Conservation (phyloP, 2,888 invertebrate genomes). For the Acrobasis repandana region DNA sequence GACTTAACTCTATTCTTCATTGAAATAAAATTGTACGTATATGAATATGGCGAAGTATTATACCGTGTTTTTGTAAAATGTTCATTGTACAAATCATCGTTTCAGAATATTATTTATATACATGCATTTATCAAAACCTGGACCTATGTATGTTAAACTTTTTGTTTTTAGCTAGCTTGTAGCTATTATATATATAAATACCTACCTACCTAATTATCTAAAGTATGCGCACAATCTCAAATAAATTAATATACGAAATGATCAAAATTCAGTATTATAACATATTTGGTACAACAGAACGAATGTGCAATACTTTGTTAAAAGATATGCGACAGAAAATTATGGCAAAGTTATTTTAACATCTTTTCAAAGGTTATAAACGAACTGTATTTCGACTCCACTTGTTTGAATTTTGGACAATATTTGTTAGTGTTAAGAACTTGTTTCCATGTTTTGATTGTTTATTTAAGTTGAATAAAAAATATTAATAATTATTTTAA, state of each 20-base stretch:
- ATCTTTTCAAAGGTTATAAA: neutral
- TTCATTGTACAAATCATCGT: neutral
- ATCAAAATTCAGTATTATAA: neutral
- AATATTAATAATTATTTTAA: neutral
- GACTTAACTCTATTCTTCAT: neutral
- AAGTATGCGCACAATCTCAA: too few relatives aligned
- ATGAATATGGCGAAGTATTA: neutral
- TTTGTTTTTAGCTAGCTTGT: too few relatives aligned
- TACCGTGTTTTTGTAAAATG: neutral
- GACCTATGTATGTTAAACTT: too few relatives aligned
- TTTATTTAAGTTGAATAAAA: constrained; percentile 1
- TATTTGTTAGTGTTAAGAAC: neutral
- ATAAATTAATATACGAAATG: neutral
- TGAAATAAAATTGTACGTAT: neutral
- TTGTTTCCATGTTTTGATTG: neutral
- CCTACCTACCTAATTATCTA: too few relatives aligned
- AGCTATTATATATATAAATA: too few relatives aligned
- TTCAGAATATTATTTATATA: neutral
- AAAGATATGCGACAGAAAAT: too few relatives aligned
- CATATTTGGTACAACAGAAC: neutral
- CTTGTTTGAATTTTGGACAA: neutral
- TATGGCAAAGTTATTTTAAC: too few relatives aligned
- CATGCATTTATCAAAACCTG: neutral
- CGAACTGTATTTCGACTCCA: constrained; percentile 5
- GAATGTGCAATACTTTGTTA: too few relatives aligned